Conservation (phyloP, 1,140 invertebrate species). For the Caenorhabditis inopinata region DNA sequence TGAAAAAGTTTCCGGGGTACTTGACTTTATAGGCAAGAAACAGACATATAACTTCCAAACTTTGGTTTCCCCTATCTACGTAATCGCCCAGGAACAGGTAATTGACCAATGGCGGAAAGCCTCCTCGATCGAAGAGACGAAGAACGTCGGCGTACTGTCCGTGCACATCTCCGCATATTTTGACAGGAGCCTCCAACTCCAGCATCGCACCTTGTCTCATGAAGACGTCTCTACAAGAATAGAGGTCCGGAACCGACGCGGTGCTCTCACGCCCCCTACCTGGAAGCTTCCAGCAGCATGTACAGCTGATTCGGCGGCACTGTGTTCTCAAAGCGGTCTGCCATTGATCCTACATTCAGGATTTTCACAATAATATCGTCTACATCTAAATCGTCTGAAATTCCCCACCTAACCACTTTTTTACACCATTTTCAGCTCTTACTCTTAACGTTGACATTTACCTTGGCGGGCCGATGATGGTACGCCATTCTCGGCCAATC, state of each 20-base stretch:
- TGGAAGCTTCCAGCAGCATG: no score
- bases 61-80: neutral
- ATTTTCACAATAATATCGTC: neutral
- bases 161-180: conserved; percentile 23
- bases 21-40: conserved; percentile 71
- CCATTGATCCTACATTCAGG: neutral
- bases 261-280: no score
- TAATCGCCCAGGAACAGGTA: neutral
- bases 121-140: neutral
- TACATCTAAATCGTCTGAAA: neutral
- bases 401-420: neutral
- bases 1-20: conserved; percentile 72
- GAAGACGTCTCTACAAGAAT: conserved; percentile 68
- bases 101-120: neutral
- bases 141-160: conserved; percentile 43
- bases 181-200: conserved; percentile 69
- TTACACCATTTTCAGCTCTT: neutral
- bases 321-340: no score
- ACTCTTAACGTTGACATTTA: neutral
- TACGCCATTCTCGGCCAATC: neutral
- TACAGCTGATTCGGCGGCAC: no score
- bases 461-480: neutral
- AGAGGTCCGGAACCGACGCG: no score
- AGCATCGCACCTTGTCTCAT: conserved; percentile 71
- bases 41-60: conserved; percentile 69